These are phyloP conservation scores for Collichthys lucidus DNA, from an alignment of 2,113 vertebrate species.

Conservation along the genomic window DNA sequence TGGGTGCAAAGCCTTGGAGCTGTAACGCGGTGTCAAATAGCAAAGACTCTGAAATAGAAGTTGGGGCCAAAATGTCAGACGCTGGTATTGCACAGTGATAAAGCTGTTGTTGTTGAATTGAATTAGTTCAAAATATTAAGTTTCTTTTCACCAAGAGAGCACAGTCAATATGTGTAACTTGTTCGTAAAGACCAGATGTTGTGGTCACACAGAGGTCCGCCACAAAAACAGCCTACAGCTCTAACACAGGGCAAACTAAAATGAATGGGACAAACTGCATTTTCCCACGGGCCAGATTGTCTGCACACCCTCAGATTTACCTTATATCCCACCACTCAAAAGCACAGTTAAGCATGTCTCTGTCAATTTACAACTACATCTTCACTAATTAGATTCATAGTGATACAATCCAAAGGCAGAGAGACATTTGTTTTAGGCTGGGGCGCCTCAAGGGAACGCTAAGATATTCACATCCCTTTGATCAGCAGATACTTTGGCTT, in stretches of 20 bases:
- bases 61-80: constrained; percentile 5
- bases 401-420: background rate
- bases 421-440: constrained; percentile 28
- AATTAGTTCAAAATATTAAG: constrained; percentile 31
- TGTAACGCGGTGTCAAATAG: background rate
- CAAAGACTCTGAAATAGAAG: constrained; percentile 12
- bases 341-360: background rate
- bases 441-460: background rate
- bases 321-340: background rate
- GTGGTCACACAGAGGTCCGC: constrained; percentile 9
- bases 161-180: constrained; percentile 13
- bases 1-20: constrained; percentile 1
- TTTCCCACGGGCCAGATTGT: background rate
- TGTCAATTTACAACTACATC: background rate
- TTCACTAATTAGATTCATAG: constrained; percentile 7
- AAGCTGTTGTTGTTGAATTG: constrained; percentile 9
- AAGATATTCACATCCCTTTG: constrained; percentile 29
- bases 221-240: constrained; percentile 8
- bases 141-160: background rate
- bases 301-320: background rate
- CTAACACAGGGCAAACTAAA: background rate
- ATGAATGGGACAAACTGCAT: background rate
- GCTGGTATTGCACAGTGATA: background rate
- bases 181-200: constrained; percentile 16
- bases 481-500: constrained; percentile 34